Percentiles rank a stretch among this genome's conserved stretches.
Conservation (phyloP, 2,113 vertebrate genomes). For the Oenanthe oenanthe region DNA sequence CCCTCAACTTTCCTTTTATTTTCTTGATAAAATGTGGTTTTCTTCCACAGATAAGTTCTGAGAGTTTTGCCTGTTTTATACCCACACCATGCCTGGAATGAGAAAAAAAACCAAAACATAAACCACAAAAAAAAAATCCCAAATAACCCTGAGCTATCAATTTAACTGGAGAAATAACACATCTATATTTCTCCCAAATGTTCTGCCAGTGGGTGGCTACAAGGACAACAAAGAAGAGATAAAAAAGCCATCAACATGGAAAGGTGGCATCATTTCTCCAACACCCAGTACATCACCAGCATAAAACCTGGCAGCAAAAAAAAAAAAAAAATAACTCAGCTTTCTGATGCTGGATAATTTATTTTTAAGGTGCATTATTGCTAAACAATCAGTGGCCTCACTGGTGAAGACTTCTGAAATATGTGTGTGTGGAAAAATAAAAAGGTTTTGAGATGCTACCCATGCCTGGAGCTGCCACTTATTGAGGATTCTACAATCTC, state of each 20-base stretch:
- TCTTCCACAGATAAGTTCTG: background rate
- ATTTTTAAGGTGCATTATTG: background rate
- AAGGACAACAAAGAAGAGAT: background rate
- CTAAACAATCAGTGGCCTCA: background rate
- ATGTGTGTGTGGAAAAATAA: background rate
- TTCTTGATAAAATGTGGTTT: background rate
- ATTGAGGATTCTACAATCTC: background rate
- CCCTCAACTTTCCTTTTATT: background rate
- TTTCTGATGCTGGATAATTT: background rate
- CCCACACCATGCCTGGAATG: accelerated
- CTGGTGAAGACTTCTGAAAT: background rate
- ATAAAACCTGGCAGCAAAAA: background rate
- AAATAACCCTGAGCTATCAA: background rate
- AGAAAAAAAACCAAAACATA: background rate
- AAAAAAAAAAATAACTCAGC: no score
- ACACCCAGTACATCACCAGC: background rate
- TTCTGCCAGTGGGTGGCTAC: background rate
- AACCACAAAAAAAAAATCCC: accelerated
- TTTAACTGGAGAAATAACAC: background rate
- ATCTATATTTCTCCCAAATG: background rate
- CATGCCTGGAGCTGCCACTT: background rate
- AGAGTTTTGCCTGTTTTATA: background rate
- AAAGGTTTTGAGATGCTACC: background rate
- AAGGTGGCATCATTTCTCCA: background rate
- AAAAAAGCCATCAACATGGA: background rate